phyloP scores from a whole-genome alignment of 2,113 vertebrate species.

The Ramphastos sulfuratus region DNA sequence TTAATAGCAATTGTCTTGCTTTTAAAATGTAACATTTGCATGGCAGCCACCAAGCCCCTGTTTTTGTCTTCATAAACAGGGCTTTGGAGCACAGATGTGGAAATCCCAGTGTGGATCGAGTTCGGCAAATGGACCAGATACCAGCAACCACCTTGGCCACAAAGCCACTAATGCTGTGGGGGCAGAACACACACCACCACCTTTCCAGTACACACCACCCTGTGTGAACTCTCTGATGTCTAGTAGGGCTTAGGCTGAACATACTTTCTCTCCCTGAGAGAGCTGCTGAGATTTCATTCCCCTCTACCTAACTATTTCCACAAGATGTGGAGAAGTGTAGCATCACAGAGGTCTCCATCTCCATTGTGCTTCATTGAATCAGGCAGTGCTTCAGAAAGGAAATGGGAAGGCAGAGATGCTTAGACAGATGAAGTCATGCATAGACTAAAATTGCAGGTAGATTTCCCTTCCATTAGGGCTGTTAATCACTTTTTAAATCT shows the following conservation, averaged over 20 bases:
- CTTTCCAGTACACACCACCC: background rate
- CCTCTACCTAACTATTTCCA: background rate
- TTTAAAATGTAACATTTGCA: constrained; percentile 20
- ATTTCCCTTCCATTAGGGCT: background rate
- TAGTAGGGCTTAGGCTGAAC: background rate
- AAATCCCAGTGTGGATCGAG: background rate
- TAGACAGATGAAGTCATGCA: background rate
- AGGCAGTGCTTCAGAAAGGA: background rate
- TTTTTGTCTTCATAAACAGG: constrained; percentile 21
- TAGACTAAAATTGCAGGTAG: background rate
- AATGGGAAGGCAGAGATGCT: background rate
- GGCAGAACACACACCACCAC: background rate
- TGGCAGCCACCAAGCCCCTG: background rate
- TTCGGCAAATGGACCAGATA: background rate
- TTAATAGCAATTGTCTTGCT: background rate
- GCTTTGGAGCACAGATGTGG: constrained; percentile 18
- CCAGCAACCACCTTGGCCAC: constrained; percentile 2
- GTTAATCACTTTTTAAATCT: background rate
- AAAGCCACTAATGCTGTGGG: background rate
- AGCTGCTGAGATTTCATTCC: background rate
- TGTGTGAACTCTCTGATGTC: constrained; percentile 8
- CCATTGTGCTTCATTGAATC: background rate
- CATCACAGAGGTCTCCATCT: background rate
- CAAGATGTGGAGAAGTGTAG: background rate
- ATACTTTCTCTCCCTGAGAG: background rate